Evolutionary conservation across 2,888 invertebrate species (phyloP), one percentile per base, ranked within the genome.

Genomic region (Gastrophysa polygoni): DNA sequence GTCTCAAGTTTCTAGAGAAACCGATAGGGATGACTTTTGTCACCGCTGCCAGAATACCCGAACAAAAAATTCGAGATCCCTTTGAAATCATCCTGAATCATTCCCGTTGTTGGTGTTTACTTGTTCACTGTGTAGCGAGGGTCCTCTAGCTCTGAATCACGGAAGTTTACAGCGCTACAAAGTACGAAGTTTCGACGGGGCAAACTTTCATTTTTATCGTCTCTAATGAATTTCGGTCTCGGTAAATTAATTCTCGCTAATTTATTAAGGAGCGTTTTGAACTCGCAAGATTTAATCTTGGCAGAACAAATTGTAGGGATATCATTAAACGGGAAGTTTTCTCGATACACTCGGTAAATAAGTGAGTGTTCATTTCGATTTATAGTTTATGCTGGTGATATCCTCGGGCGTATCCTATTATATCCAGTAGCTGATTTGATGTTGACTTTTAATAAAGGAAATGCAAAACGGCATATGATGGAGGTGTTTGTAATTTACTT

Each of bases 231-330:
- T 57, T 62, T 54, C 29, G 29, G 32, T 49, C 49, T 43, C 47
- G 61, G 49, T 54, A 57, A 62, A 62, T 62, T 62, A 62, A 62
- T 62, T 58, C 54, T 57, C 48, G 54, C 57, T 62, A 62, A 62
- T 62, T 62, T 58, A 62, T 62, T 57, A 57, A 62, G 61, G 51
- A 62, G 57, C 54, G 57, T 62, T 62, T 54, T 38, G 43, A 62
- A 62, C 51, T 61, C n/a, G n/a, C n/a, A n/a, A n/a, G n/a, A n/a
- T n/a, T n/a, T n/a, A 24, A 24, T 24, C 24, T 24, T 7, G 7
- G 3, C 7, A 3, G 24, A 24, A 24, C 7, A 3, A 24, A 24
- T 24, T 3, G 24, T 24, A 3, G 7, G 7, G 24, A 7, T 24
- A 24, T 24, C 24, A 24, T 24, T 24, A 24, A 5, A 24, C 3